Conservation (phyloP, 2,113 vertebrate genomes). For the Mirza zaza region DNA sequence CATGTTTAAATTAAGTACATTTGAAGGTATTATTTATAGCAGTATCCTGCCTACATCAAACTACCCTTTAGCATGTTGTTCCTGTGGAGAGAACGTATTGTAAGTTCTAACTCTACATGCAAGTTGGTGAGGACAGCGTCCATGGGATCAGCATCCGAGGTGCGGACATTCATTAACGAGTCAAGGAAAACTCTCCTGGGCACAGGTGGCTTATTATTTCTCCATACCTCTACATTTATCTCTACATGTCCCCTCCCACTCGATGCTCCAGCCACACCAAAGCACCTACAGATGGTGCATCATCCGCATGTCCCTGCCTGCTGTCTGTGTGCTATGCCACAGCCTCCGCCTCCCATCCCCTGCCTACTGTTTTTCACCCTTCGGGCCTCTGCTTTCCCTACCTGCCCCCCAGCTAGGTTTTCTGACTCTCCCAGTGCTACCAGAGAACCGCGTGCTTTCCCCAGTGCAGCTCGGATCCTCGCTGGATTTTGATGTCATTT, state of each 20-base stretch:
- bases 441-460: background rate
- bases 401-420: background rate
- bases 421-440: background rate
- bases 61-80: background rate
- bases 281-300: accelerated
- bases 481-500: background rate
- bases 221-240: background rate
- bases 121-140: background rate
- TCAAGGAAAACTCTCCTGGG: background rate
- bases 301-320: background rate
- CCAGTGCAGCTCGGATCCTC: accelerated
- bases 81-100: background rate
- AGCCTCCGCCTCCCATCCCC: background rate
- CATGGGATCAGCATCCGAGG: background rate
- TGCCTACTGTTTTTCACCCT: background rate
- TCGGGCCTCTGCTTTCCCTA: background rate
- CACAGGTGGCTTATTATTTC: background rate
- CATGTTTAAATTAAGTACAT: background rate
- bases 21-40: background rate
- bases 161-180: accelerated
- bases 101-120: background rate
- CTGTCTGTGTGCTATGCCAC: background rate
- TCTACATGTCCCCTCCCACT: background rate
- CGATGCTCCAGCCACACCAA: background rate
- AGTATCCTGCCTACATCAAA: background rate